A percentile compares a stretch with the other conserved stretches of the same genome.
phyloP scores from a whole-genome alignment of 2,888 invertebrate genomes.

The Euclidia mi region DNA sequence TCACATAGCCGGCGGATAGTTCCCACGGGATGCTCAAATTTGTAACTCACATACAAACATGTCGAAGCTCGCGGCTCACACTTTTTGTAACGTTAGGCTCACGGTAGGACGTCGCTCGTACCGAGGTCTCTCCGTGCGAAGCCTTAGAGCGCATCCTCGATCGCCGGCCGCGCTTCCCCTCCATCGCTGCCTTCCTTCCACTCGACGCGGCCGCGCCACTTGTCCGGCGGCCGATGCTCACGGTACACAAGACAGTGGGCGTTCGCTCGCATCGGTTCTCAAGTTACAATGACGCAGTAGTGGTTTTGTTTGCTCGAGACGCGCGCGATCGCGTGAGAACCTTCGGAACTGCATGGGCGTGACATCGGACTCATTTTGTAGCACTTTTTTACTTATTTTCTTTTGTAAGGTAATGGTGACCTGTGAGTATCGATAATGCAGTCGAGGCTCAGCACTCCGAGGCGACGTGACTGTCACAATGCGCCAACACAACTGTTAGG shows the following conservation, averaged over 20 bases:
- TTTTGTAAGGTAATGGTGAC: constrained; percentile 80
- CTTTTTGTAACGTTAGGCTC: constrained; percentile 79
- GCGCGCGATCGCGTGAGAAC: too few species aligned
- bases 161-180: constrained; percentile 43
- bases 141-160: constrained; percentile 75
- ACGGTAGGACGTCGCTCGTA: constrained; percentile 60
- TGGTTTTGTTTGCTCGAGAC: too few species aligned
- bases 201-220: constrained; percentile 29
- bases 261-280: constrained; percentile 69
- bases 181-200: constrained; percentile 64
- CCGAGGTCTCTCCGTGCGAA: constrained; percentile 78
- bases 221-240: constrained; percentile 60
- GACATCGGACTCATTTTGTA: constrained; percentile 85
- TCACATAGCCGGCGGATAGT: constrained; percentile 80
- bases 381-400: constrained; percentile 66
- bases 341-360: constrained; percentile 87
- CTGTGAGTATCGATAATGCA: constrained; percentile 77
- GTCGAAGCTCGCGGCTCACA: constrained; percentile 57
- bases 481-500: constrained; percentile 59
- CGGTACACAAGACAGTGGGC: constrained; percentile 62
- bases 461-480: constrained; percentile 86
- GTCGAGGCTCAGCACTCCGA: too few species aligned
- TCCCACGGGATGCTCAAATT: constrained; percentile 86
- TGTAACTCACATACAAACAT: constrained; percentile 73
- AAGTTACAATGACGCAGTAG: constrained; percentile 74